These are phyloP conservation scores for Bucco capensis DNA, from an alignment of 2,113 vertebrate species.

Conservation along the genomic window DNA sequence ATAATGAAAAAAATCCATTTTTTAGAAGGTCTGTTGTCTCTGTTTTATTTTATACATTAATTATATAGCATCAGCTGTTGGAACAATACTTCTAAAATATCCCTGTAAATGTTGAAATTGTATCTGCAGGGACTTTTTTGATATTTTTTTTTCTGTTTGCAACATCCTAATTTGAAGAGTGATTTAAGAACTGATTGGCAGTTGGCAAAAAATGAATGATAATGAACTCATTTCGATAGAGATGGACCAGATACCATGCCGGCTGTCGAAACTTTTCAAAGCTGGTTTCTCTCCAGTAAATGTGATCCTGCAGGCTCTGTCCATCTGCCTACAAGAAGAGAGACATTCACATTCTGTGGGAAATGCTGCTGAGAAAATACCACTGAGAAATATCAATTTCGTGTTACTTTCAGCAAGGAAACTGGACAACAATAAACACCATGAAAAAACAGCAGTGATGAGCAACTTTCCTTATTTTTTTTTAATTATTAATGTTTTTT, in stretches of 20 bases:
- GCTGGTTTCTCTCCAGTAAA: conserved; percentile 72
- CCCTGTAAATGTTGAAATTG: conserved; percentile 30
- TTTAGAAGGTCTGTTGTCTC: background rate
- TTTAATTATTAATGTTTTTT: background rate
- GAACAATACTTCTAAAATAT: conserved; percentile 34
- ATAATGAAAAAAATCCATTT: background rate
- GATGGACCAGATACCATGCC: conserved; percentile 70
- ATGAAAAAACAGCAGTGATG: background rate
- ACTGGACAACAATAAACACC: background rate
- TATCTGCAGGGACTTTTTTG: background rate
- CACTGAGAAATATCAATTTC: conserved; percentile 53
- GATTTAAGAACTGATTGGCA: conserved; percentile 75
- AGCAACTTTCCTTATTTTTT: background rate
- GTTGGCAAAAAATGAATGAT: conserved; percentile 75
- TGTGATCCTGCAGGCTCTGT: conserved; percentile 73
- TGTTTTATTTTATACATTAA: conserved; percentile 19
- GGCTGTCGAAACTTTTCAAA: conserved; percentile 76
- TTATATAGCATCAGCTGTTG: conserved; percentile 10
- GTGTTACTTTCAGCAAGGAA: conserved; percentile 41
- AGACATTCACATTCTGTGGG: conserved; percentile 11
- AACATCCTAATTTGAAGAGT: conserved; percentile 62
- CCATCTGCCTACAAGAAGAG: conserved; percentile 73
- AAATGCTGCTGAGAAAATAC: conserved; percentile 55
- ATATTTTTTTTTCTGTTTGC: background rate
- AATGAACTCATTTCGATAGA: conserved; percentile 73